Conservation (phyloP, 2,797 vertebrate genomes). For the Pseudomugil gertrudae region DNA sequence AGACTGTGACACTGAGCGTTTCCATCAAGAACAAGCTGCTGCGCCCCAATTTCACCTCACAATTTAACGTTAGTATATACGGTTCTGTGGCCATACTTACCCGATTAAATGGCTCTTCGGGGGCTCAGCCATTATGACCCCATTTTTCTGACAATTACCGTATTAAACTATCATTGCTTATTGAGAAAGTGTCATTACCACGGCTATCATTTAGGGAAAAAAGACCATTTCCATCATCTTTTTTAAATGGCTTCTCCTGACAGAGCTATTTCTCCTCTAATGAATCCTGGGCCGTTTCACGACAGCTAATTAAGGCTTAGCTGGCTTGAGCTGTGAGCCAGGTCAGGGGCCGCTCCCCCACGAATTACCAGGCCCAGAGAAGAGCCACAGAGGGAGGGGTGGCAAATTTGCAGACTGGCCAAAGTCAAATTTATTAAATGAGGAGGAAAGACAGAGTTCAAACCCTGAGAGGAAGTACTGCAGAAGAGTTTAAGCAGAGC, state of each 20-base stretch:
- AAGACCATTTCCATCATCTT: conserved; percentile 82
- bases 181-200: conserved; percentile 85
- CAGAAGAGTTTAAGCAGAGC: conserved; percentile 56
- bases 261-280: conserved; percentile 82
- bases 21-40: conserved; percentile 66
- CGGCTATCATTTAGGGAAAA: conserved; percentile 76
- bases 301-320: conserved; percentile 88
- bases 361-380: conserved; percentile 68
- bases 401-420: conserved; percentile 45
- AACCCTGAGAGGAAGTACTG: conserved; percentile 31
- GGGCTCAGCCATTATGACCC: conserved; percentile 84
- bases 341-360: conserved; percentile 78
- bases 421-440: conserved; percentile 85
- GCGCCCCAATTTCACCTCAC: conserved; percentile 76
- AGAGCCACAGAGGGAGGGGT: conserved; percentile 26
- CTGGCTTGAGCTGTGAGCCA: conserved; percentile 76
- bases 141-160: conserved; percentile 91
- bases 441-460: conserved; percentile 35
- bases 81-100: conserved; percentile 71
- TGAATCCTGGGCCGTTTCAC: conserved; percentile 79
- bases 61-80: conserved; percentile 76
- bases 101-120: conserved; percentile 85
- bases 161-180: conserved; percentile 95
- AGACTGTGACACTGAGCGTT: conserved; percentile 67
- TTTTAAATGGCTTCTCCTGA: conserved; percentile 82